Conservation (phyloP, 1,140 invertebrate genomes). For the Meloidogyne exigua region DNA sequence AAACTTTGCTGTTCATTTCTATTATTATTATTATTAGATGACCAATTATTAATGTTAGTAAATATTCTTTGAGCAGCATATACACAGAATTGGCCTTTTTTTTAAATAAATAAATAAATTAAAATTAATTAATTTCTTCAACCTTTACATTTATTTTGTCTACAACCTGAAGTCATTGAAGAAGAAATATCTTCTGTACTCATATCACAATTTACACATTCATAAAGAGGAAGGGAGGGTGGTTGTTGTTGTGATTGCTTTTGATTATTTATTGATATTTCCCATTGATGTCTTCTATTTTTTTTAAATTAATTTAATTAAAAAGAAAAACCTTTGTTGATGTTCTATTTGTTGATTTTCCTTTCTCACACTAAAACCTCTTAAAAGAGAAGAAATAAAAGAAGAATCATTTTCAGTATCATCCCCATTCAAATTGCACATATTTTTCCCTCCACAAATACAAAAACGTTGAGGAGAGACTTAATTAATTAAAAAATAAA, state of each 20-base stretch:
- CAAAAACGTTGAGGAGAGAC: background rate
- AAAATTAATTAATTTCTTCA: background rate
- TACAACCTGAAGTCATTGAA: conserved; percentile 50
- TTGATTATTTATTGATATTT: background rate
- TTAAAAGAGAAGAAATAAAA: conserved; percentile 3
- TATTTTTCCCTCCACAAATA: conserved; percentile 1
- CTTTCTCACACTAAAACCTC: background rate
- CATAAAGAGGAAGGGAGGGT: conserved; percentile 18
- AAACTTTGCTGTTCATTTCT: background rate
- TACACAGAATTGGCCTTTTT: conserved; percentile 54
- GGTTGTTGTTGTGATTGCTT: background rate
- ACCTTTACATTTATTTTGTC: conserved; percentile 47
- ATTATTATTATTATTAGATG: background rate
- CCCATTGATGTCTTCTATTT: background rate
- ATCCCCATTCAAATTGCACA: background rate
- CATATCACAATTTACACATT: conserved; percentile 56
- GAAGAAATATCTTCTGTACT: conserved; percentile 45
- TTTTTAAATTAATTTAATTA: background rate
- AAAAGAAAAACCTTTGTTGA: background rate
- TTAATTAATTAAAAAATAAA: background rate
- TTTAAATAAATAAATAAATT: background rate
- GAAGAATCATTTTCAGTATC: background rate
- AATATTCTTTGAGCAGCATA: conserved; percentile 48
- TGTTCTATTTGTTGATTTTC: background rate
- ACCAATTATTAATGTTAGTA: conserved; percentile 5